phyloP scores from a whole-genome alignment of 1,140 invertebrate species.

The Rhagoletis zephyria region DNA sequence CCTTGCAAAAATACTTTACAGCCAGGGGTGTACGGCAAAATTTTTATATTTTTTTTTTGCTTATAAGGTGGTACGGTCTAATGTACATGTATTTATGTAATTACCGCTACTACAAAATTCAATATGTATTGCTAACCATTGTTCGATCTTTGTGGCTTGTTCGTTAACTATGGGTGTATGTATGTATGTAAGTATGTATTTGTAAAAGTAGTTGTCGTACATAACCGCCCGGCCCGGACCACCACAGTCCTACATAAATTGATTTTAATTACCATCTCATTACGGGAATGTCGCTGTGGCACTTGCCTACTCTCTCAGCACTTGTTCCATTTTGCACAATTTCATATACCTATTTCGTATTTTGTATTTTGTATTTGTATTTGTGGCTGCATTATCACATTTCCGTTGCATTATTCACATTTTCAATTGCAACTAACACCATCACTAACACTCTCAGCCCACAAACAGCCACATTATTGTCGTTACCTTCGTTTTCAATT shows the following conservation, averaged over 20 bases:
- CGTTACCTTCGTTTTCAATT: slow-evolving; percentile 38
- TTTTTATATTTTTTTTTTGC: too few species aligned
- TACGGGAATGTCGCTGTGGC: slow-evolving; percentile 22
- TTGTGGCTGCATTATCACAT: slow-evolving; percentile 27
- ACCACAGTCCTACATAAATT: slow-evolving; percentile 2
- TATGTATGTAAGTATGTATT: background rate
- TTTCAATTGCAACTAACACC: slow-evolving; percentile 22
- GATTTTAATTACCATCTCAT: slow-evolving; percentile 52
- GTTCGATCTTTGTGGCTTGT: background rate
- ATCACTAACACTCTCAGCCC: background rate
- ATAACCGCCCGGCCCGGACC: background rate
- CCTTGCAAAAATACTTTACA: too few species aligned
- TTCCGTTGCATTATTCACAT: slow-evolving; percentile 32
- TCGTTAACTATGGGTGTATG: background rate
- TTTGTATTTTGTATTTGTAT: background rate
- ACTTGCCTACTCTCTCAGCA: slow-evolving; percentile 8
- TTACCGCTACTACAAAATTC: background rate
- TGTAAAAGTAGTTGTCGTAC: background rate
- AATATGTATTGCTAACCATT: background rate
- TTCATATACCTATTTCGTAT: background rate
- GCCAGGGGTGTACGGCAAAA: too few species aligned
- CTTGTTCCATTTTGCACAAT: slow-evolving; percentile 39
- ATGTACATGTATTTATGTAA: too few species aligned
- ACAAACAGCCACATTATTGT: background rate
- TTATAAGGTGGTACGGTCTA: too few species aligned